phyloP scores from a whole-genome alignment of 2,888 invertebrate genomes.

The Tuta absoluta region DNA sequence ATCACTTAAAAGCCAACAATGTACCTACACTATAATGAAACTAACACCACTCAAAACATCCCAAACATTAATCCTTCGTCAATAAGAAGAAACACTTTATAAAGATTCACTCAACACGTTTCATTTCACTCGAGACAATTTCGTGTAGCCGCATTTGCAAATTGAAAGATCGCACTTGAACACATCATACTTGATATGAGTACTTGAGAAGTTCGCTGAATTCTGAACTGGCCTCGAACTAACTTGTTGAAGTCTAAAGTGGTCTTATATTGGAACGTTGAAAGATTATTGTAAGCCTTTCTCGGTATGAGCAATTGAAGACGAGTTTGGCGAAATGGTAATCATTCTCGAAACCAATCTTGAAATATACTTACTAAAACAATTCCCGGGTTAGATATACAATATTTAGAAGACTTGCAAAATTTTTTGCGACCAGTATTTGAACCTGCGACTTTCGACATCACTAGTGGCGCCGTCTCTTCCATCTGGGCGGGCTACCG shows the following conservation, averaged over 20 bases:
- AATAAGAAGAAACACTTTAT: neutral
- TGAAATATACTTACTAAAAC: neutral
- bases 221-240: neutral
- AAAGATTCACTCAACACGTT: neutral
- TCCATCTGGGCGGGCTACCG: too few species aligned
- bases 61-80: neutral
- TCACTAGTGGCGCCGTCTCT: too few species aligned
- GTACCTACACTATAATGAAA: too few species aligned
- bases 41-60: neutral
- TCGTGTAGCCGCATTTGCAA: neutral
- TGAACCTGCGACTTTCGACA: too few species aligned
- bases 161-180: neutral
- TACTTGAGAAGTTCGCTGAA: slow-evolving; percentile 14
- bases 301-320: neutral
- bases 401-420: too few species aligned
- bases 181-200: neutral
- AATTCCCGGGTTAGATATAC: too few species aligned
- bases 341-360: neutral
- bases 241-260: neutral
- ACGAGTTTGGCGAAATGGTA: neutral
- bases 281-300: neutral
- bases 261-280: neutral
- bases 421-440: too few species aligned
- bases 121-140: neutral
- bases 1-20: too few species aligned